These are phyloP conservation scores for Ommatoiulus sabulosus DNA, from an alignment of 2,888 invertebrate species.

Conservation along the genomic window DNA sequence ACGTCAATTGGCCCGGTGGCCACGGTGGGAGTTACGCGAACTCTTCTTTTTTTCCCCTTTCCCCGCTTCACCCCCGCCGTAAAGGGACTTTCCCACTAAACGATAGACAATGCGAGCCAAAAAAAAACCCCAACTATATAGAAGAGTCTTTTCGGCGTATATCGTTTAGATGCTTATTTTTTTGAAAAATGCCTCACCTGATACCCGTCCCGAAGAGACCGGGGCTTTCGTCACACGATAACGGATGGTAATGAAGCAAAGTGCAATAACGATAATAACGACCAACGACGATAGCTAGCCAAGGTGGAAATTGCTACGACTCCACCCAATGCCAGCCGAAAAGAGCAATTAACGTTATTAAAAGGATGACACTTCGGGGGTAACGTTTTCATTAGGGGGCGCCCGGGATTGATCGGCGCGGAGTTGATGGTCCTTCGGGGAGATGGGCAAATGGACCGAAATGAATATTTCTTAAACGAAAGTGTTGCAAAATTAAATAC, in stretches of 20 bases:
- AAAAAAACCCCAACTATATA: not conserved
- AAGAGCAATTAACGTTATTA: conserved; percentile 52
- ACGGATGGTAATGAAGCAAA: conserved; percentile 49
- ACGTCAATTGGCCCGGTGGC: conserved; percentile 2
- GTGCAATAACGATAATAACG: conserved; percentile 42
- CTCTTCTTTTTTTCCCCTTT: not conserved
- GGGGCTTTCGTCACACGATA: conserved; percentile 26
- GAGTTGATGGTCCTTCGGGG: conserved; percentile 30
- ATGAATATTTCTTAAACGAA: conserved; percentile 49
- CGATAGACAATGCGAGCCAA: not conserved
- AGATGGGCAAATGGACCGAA: not conserved
- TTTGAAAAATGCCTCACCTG: conserved; percentile 39
- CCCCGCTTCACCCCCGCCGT: not conserved
- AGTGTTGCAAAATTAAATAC: conserved; percentile 49
- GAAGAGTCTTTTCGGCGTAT: not conserved
- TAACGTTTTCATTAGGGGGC: conserved; percentile 20
- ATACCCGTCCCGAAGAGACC: conserved; percentile 38
- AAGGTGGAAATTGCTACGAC: conserved; percentile 49
- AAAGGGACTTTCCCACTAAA: conserved; percentile 4
- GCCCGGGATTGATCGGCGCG: not conserved
- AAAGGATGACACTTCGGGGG: conserved; percentile 47
- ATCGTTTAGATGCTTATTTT: not conserved
- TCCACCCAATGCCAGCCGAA: conserved; percentile 30
- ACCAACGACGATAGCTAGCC: conserved; percentile 47
- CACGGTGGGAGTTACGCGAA: not conserved